phyloP scores from a whole-genome alignment of 2,113 vertebrate genomes.

The Nesoenas mayeri region DNA sequence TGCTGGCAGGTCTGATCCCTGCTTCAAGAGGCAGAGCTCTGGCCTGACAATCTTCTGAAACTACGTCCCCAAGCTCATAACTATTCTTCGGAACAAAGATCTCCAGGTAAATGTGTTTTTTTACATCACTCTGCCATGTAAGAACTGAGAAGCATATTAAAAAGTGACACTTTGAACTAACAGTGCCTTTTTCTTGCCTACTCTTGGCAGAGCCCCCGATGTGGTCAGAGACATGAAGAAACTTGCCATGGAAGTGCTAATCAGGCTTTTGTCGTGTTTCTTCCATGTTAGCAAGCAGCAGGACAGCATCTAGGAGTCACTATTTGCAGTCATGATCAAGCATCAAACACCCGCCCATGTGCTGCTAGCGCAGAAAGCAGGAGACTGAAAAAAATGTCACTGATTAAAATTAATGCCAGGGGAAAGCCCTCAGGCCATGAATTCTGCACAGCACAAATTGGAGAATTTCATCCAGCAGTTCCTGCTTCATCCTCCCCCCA shows the following conservation, averaged over 20 bases:
- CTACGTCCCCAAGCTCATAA: not conserved
- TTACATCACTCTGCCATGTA: not conserved
- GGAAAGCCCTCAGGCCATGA: not conserved
- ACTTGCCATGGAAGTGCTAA: accelerated
- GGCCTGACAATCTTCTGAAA: not conserved
- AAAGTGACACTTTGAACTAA: not conserved
- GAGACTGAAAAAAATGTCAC: not conserved
- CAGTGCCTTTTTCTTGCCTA: not conserved
- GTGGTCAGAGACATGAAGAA: not conserved
- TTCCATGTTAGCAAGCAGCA: not conserved
- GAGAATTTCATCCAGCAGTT: not conserved
- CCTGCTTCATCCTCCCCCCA: not conserved
- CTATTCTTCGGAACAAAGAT: not conserved
- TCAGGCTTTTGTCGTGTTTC: not conserved
- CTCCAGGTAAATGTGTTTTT: not conserved
- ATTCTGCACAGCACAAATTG: not conserved
- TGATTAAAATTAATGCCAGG: not conserved
- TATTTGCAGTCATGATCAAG: not conserved
- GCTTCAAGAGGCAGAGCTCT: not conserved
- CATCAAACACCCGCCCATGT: not conserved
- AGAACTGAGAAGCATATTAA: not conserved
- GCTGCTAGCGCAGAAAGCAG: not conserved
- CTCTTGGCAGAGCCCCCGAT: accelerated
- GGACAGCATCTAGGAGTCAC: not conserved
- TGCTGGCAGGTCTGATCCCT: not conserved